Evolutionary conservation across 1,140 invertebrate genomes (phyloP), one percentile per base, ranked within the genome.

Genomic region (Leptestheria dahalacensis): DNA sequence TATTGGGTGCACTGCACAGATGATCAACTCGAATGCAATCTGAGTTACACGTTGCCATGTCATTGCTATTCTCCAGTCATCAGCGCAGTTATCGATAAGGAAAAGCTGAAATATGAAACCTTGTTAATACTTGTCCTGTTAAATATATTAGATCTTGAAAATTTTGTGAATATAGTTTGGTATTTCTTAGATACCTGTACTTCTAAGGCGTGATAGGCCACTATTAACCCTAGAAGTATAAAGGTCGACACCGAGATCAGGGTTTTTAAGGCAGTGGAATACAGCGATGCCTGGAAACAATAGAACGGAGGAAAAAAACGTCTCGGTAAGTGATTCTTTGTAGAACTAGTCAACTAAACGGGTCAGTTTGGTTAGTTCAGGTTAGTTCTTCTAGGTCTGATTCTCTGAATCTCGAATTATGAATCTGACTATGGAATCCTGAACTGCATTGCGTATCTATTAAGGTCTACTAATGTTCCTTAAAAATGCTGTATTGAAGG

Each of bases 1-100:
- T 68, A 98, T 88, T 47, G 95, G 95, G 76, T 98, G 95, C 66
- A 99, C 83, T 66, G 91, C 90, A 75, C 96, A 99, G 69, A 98
- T 89, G 62, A 84, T 72, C 64, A 99, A 77, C 75, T 99, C 96
- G 65, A 96, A 78, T 29, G 82, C 78, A 69, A 99, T 93, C 75
- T 96, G 91, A 65, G 82, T 81, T 74, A 93, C 90, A 72, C 93
- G 78, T 75, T 93, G 88, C 85, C 88, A 95, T 60, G 95, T 98
- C 85, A 99, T 95, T 63, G 96, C 95, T 76, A 99, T 99, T 70
- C 95, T 80, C 96, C 96, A 99, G 78, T 99, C 96, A 75, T 99
- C 96, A 54, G 96, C 93, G 77, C 94, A 97, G 79, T 99, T 99
- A 81, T 97, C 92, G 77, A 97, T 96, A 89, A 96, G 94, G 79